phyloP scores from a whole-genome alignment of 2,113 vertebrate genomes.

The Numenius arquata region DNA sequence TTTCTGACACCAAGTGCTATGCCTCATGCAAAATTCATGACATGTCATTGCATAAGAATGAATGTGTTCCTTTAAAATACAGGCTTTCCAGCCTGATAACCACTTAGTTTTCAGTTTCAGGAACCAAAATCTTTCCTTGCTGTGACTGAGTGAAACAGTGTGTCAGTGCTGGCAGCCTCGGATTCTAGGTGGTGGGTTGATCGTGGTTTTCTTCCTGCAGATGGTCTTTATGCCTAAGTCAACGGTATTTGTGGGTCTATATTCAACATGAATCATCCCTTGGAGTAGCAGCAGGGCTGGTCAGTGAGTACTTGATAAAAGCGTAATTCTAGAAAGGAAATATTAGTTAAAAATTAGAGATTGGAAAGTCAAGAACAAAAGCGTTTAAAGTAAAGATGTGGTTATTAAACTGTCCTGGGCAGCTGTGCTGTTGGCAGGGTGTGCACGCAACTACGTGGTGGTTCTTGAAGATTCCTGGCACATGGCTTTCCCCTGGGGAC shows the following conservation, averaged over 20 bases:
- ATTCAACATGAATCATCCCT: not conserved
- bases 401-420: not conserved
- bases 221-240: not conserved
- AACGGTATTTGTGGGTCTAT: not conserved
- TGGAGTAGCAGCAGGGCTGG: not conserved
- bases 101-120: constrained; percentile 34
- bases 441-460: fast-evolving
- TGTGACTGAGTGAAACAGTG: not conserved
- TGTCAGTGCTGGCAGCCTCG: not conserved
- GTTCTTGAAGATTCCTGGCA: not conserved
- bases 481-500: fast-evolving
- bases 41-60: constrained; percentile 68
- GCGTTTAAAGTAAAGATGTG: not conserved
- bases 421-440: not conserved
- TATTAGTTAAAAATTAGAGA: not conserved
- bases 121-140: constrained; percentile 16
- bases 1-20: constrained; percentile 71
- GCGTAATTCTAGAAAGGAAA: not conserved
- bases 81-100: constrained; percentile 42
- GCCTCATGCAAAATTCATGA: constrained; percentile 74
- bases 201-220: not conserved
- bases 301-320: not conserved
- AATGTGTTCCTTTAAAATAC: constrained; percentile 57
- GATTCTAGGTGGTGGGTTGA: not conserved
- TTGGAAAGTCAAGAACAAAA: not conserved